Base-by-base conservation (phyloP, 1,140 invertebrate genomes). In the Hyles euphorbiae region DNA sequence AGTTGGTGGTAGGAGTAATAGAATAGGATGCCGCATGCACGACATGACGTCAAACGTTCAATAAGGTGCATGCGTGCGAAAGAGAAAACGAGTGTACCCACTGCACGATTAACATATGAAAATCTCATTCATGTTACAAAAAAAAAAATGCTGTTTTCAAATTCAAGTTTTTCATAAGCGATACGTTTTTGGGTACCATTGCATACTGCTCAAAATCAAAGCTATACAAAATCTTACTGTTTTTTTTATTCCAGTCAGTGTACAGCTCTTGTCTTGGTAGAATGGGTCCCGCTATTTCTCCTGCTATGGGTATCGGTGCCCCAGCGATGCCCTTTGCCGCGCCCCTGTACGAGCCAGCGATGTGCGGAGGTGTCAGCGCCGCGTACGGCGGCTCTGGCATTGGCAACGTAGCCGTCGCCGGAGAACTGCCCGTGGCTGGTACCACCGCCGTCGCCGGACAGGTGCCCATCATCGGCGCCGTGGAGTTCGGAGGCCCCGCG, bases 371-470 rank as follows among this genome's bases (percentile, higher is more conserved):
- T 0, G 33, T 12, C 53, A 22, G 53, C n/a, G 34, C 36, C 9
- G 45, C 22, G 0, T 50, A 63, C 9, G 61, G 60, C 9, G 54
- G 60, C 8, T 46, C 44, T 53, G 63, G 58, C 47, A 47, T 54
- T 6, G 53, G 54, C 11, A 34, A 48, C 7, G 44, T 59, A 11
- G 46, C 46, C 8, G 53, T 60, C 44, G 58, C 48, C 55, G 58
- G 57, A 8, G 53, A 59, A 10, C 5, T 59, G 47, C 49, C 49
- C 34, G 51, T 65, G 3, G 66, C 66, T 54, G 76, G 76, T 50
- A 74, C 66, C 45, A 73, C 74, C 6, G 22, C 71, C 40, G 68
- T 79, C 3, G 59, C 63, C 11, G 76, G 74, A 6, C 70, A 72
- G 36, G 72, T 78, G 32, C 70, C 76, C 3, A 69, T 78, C 34